phyloP scores from a whole-genome alignment of 1,140 invertebrate genomes.

The Drosophila arawakana region DNA sequence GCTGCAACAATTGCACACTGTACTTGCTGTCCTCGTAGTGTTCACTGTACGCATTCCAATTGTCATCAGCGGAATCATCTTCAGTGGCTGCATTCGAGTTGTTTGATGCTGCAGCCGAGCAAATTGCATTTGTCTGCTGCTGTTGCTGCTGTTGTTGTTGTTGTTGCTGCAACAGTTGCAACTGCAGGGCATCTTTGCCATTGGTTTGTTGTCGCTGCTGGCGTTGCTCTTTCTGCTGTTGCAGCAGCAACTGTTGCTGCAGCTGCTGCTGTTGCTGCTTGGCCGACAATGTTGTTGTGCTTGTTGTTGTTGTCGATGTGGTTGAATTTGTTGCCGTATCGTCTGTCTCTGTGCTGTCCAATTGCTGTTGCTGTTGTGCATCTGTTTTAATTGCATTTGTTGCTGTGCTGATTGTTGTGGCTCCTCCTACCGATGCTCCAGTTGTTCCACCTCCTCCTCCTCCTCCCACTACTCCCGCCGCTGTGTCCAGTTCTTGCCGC shows the following conservation, averaged over 20 bases:
- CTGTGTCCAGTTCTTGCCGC: conserved; percentile 29
- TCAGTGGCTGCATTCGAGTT: conserved; percentile 68
- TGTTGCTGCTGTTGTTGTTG: conserved; percentile 45
- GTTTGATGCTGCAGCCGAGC: conserved; percentile 42
- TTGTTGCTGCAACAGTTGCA: conserved; percentile 42
- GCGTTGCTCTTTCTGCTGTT: conserved; percentile 46
- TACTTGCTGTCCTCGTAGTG: conserved; percentile 62
- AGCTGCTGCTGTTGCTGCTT: conserved; percentile 50
- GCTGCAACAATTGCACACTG: conserved; percentile 38
- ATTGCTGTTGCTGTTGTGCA: conserved; percentile 3
- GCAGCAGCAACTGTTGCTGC: conserved; percentile 46
- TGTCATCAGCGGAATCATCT: conserved; percentile 71
- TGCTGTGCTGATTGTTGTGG: not conserved
- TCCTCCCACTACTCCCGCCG: conserved; percentile 24
- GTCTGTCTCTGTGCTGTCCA: conserved; percentile 64
- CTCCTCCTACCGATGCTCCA: conserved; percentile 6
- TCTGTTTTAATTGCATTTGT: not conserved
- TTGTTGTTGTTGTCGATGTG: conserved; percentile 66
- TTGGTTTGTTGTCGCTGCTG: conserved; percentile 58
- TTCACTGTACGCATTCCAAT: conserved; percentile 63
- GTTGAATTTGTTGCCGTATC: conserved; percentile 74
- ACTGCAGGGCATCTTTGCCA: conserved; percentile 51
- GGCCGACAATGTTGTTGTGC: conserved; percentile 47
- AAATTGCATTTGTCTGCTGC: conserved; percentile 27
- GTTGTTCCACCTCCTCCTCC: conserved; percentile 33